Conservation (phyloP, 2,888 invertebrate genomes). For the Halictus quadricinctus region DNA sequence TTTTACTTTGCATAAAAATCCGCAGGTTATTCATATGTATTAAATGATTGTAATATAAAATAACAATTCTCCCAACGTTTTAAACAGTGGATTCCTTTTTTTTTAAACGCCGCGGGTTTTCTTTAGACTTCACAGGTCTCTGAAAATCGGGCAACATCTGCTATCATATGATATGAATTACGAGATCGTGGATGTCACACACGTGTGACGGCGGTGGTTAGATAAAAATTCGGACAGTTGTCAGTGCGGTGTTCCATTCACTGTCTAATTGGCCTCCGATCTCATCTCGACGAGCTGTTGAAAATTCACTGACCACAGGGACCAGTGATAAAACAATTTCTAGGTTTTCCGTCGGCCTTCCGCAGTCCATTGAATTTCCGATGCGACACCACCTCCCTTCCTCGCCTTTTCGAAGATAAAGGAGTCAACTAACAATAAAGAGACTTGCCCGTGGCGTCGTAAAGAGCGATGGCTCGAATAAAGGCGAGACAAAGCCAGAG, state of each 20-base stretch:
- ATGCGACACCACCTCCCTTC: neutral
- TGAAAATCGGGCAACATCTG: neutral
- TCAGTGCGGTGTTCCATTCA: neutral
- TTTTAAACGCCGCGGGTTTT: no score
- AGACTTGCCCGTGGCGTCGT: slow-evolving; percentile 3
- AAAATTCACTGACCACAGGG: neutral
- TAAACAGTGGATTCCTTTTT: no score
- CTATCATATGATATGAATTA: neutral
- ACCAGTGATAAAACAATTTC: slow-evolving; percentile 5
- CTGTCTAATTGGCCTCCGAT: neutral
- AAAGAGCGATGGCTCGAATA: slow-evolving; percentile 5
- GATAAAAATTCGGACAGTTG: neutral
- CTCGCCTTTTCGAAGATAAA: slow-evolving; percentile 1
- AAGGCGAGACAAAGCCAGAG: neutral
- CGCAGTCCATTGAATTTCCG: slow-evolving; percentile 1
- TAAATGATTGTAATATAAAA: no score
- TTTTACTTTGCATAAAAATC: no score
- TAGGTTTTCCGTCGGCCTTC: neutral
- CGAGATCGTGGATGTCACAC: neutral
- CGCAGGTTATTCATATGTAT: no score
- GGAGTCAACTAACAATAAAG: slow-evolving; percentile 10
- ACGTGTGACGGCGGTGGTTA: neutral
- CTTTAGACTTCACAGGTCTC: neutral
- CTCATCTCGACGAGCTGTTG: neutral
- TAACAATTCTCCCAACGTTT: no score